phyloP scores from a whole-genome alignment of 2,113 vertebrate species.

The Peromyscus maniculatus region DNA sequence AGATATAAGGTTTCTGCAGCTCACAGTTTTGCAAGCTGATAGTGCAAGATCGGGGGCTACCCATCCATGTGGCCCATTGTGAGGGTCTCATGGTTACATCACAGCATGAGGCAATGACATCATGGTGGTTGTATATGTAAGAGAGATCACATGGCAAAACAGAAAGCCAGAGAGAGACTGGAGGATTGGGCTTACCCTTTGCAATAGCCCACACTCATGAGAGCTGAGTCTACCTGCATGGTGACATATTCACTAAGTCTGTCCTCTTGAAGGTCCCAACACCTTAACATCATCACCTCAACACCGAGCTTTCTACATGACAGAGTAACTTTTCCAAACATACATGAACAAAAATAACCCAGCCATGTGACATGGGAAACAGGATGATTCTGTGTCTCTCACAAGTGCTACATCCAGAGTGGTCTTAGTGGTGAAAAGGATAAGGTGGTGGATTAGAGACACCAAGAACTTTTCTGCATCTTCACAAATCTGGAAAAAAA shows the following conservation, averaged over 20 bases:
- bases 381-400: not conserved
- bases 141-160: not conserved
- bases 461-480: not conserved
- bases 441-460: not conserved
- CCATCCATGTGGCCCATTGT: not conserved
- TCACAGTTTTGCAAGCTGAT: not conserved
- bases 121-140: too few species aligned
- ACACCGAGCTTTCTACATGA: not conserved
- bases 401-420: not conserved
- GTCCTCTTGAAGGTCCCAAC: not conserved
- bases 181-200: not conserved
- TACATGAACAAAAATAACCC: not conserved
- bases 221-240: not conserved
- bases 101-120: not conserved
- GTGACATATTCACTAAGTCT: not conserved
- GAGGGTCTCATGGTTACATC: not conserved
- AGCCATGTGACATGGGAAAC: too few species aligned
- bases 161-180: not conserved
- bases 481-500: not conserved
- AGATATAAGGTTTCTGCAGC: not conserved
- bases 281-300: not conserved
- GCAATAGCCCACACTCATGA: not conserved
- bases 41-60: not conserved
- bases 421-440: not conserved
- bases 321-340: not conserved